Conservation (phyloP, 1,140 invertebrate species). For the Phortica variegata region DNA sequence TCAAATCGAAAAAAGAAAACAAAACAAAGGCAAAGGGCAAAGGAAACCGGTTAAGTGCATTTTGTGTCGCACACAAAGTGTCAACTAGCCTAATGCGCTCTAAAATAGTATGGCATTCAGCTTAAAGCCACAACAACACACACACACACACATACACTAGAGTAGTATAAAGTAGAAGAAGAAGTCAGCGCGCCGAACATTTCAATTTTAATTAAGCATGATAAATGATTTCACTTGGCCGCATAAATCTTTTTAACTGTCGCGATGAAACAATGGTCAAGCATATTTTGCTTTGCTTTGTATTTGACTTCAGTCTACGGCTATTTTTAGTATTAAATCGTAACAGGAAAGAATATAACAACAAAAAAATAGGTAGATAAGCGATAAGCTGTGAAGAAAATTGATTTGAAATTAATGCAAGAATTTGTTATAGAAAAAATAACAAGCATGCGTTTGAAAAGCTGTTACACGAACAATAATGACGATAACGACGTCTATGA, state of each 20-base stretch:
- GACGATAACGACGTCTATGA: no score
- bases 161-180: constrained; percentile 8
- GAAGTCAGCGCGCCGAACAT: constrained; percentile 48
- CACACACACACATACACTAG: no score
- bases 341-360: no score
- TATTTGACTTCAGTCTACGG: constrained; percentile 21
- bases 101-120: no score
- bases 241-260: constrained; percentile 54
- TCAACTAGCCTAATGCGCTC: constrained; percentile 39
- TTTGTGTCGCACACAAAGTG: constrained; percentile 46
- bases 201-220: constrained; percentile 57
- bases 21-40: background rate
- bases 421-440: constrained; percentile 56
- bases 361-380: no score
- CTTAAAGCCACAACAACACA: no score
- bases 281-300: constrained; percentile 46
- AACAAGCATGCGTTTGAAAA: constrained; percentile 50
- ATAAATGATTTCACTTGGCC: constrained; percentile 56
- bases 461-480: constrained; percentile 23
- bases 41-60: constrained; percentile 48
- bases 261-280: constrained; percentile 54
- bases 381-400: constrained; percentile 53
- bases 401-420: constrained; percentile 57
- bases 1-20: constrained; percentile 5
- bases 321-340: constrained; percentile 21